These are phyloP conservation scores for Babyrousa celebensis DNA, from an alignment of 2,797 vertebrate genomes.

Conservation along the genomic window DNA sequence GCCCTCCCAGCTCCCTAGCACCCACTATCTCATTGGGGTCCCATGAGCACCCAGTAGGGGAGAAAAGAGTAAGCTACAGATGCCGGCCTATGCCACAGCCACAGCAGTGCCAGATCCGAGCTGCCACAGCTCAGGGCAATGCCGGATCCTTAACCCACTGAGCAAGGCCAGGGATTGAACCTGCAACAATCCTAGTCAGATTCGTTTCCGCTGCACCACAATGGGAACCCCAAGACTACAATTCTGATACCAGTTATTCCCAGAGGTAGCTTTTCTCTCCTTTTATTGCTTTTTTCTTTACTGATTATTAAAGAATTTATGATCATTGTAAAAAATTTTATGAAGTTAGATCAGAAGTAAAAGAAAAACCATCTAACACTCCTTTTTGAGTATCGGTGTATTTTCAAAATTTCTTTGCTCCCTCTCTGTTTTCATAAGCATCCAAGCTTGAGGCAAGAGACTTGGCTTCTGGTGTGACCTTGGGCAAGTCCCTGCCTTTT, in stretches of 20 bases:
- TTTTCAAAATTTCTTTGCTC: slow-evolving; percentile 34
- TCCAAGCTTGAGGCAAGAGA: background rate
- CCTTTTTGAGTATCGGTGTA: background rate
- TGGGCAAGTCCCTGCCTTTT: slow-evolving; percentile 69
- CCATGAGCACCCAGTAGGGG: background rate
- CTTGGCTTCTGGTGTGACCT: slow-evolving; percentile 73
- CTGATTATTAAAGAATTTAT: slow-evolving; percentile 32
- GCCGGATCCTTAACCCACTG: no score
- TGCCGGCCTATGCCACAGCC: no score
- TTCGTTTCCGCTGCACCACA: no score
- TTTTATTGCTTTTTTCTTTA: background rate
- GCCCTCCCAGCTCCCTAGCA: background rate
- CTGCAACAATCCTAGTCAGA: no score
- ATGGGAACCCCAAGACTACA: background rate
- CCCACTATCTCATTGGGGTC: background rate
- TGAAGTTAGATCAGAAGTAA: background rate
- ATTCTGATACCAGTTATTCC: background rate
- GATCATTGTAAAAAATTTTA: slow-evolving; percentile 19
- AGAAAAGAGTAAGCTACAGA: slow-evolving; percentile 3
- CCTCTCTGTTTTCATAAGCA: background rate
- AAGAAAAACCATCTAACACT: background rate
- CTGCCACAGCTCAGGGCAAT: no score
- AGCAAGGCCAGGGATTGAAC: no score
- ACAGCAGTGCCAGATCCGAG: no score
- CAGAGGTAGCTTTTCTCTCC: background rate